Base-by-base conservation (phyloP, 92 coral and sea anemone genomes). In the Bergia puertoricense region DNA sequence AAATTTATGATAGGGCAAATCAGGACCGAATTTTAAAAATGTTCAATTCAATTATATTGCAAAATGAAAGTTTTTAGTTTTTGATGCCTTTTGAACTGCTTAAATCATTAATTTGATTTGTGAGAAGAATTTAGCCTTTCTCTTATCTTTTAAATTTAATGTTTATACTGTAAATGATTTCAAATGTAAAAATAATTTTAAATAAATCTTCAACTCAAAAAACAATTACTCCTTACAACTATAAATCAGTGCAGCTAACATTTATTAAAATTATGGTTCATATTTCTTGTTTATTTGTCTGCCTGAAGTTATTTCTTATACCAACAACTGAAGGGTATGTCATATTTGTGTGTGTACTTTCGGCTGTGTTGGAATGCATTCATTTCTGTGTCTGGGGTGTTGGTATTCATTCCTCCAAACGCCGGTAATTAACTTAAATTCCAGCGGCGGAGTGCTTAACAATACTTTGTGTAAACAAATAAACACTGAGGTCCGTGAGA, bases 371-470 rank as follows among this genome's bases (percentile, higher is more conserved):
- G 87, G 87, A 84, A 84, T 84, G 87, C 79, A 73, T 30, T 36
- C 87, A 45, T 43, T 71, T 15, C 65, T 69, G 67, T 57, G 30
- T 71, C 30, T 71, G 43, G 77, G 59, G 77, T 44, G 77, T 37
- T 15, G 87, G 54, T 69, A 76, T 45, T 84, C 79, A 84, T 84
- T 38, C 42, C 42, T 50, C 87, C 62, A 45, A 69, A 45, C 16
- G 39, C 87, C 46, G 20, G 67, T 71, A 72, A 84, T 84, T 84
- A 82, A n/a, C 56, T 77, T 66, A 84, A 71, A 84, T 69, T 84
- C 87, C 87, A 76, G 87, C 87, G 77, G 87, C 65, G 67, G 30
- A 46, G 67, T 84, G 77, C 45, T 45, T 45, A 84, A 84, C 87
- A 84, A 84, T 84, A 68, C 79, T 7, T 14, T 46, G 65, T 71